These are phyloP conservation scores for Mandrillus leucophaeus DNA, from an alignment of 2,113 vertebrate species.

Conservation along the genomic window DNA sequence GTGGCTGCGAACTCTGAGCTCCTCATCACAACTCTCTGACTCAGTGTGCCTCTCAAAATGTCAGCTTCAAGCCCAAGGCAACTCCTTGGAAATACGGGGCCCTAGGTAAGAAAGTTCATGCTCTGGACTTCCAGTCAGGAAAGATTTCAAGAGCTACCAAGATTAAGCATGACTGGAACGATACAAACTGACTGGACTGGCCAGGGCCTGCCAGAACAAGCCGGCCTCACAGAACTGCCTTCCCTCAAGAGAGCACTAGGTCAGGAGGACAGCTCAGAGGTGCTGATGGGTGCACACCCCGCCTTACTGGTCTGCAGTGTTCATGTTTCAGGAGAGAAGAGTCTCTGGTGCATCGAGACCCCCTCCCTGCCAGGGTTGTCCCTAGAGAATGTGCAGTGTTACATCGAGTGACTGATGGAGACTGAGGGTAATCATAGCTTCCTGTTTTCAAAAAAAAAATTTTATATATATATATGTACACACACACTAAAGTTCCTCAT, in stretches of 20 bases:
- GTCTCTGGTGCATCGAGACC: neutral
- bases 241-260: too few relatives aligned
- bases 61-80: neutral
- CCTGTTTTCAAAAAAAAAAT: neutral
- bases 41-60: neutral
- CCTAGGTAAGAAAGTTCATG: neutral
- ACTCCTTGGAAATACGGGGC: neutral
- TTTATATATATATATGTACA: too few relatives aligned
- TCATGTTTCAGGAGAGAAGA: neutral
- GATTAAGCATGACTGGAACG: neutral
- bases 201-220: neutral
- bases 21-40: neutral
- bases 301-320: neutral
- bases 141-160: neutral
- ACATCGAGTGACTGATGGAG: accelerated
- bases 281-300: accelerated
- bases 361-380: too few relatives aligned
- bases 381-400: neutral
- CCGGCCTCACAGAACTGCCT: accelerated
- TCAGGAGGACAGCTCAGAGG: neutral
- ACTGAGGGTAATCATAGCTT: neutral
- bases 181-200: neutral
- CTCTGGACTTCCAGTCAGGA: neutral
- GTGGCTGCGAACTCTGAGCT: neutral
- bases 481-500: neutral